Evolutionary conservation across 2,888 invertebrate genomes (phyloP), one percentile per base, ranked within the genome.

Genomic region (Branchellion lobata): DNA sequence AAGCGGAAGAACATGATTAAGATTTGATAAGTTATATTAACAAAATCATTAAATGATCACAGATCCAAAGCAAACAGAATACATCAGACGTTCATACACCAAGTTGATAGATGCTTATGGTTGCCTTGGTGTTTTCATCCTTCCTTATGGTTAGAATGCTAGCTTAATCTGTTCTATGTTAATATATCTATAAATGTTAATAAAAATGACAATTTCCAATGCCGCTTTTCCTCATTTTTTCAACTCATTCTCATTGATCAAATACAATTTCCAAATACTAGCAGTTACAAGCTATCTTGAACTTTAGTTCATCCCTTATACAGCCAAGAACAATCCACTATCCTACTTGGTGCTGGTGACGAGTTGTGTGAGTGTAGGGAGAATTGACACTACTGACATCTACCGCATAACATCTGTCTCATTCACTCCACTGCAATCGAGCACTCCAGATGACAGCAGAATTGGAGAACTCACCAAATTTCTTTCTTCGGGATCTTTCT

Each of bases 401-500:
- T 97, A 96, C 87, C 92, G 95, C 83, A 93, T 98, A 80, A 96
- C 95, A 0, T 94, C 94, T 87, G 95, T 95, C 0, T 92, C 93
- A 84, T 95, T 96, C 87, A 90, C 96, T 14, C 94, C 96, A 0
- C 88, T 97, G 81, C 85, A 86, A 27, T 87, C 88, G 81, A 84
- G 83, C 2, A 84, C 85, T 8, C 81, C 83, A 27, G 88, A 88
- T 82, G 87, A 88, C 71, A 88, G 89, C 36, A 83, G 86, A 34
- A 85, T 89, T 27, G 83, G 84, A 72, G 89, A 89, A 83, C 86
- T 89, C 2, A 91, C 94, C 82, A 96, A 96, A 88, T 89, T 99
- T 79, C 90, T 99, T 1, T 96, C 95, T 87, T 96, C 97, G n/a
- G 98, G 98, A 18, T 96, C 96, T 53, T 98, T 98, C 88, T 99